These are phyloP conservation scores for Zalophus californianus DNA, from an alignment of 2,797 vertebrate genomes.

Conservation along the genomic window DNA sequence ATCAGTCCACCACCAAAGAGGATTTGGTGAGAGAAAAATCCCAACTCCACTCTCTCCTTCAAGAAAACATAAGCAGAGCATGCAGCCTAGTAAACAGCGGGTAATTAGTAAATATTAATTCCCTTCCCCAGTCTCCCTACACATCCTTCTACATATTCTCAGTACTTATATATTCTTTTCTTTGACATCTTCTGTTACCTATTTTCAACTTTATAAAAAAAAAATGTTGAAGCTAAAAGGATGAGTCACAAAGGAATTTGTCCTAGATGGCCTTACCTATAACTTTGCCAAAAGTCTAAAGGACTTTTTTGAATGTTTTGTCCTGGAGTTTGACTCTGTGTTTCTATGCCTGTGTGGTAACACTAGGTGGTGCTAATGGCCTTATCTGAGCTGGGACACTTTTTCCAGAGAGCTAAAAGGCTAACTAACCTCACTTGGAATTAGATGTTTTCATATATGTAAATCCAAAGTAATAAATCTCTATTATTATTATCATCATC, in stretches of 20 bases:
- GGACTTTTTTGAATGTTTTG: not conserved
- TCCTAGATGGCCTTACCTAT: not conserved
- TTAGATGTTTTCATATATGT: slow-evolving; percentile 11
- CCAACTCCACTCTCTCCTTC: not conserved
- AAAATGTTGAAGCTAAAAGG: not conserved
- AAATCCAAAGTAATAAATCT: not conserved
- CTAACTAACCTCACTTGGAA: not conserved
- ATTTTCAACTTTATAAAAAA: slow-evolving; percentile 28
- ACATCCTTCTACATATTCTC: not conserved
- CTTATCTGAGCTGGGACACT: not conserved
- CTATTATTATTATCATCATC: not conserved
- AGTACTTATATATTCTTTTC: not conserved
- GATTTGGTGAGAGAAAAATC: not conserved
- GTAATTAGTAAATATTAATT: not conserved
- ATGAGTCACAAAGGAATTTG: not conserved
- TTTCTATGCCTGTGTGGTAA: not conserved
- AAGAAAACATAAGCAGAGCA: not conserved
- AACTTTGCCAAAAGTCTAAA: not conserved
- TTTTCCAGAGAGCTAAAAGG: not conserved
- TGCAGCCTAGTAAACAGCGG: not conserved
- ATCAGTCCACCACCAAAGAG: not conserved
- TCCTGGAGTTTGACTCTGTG: not conserved
- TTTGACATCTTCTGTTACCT: not conserved
- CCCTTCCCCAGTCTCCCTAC: not conserved
- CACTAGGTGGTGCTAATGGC: slow-evolving; percentile 78